Base-by-base conservation (phyloP, 2,888 invertebrate species). In the Eupithecia abbreviata region DNA sequence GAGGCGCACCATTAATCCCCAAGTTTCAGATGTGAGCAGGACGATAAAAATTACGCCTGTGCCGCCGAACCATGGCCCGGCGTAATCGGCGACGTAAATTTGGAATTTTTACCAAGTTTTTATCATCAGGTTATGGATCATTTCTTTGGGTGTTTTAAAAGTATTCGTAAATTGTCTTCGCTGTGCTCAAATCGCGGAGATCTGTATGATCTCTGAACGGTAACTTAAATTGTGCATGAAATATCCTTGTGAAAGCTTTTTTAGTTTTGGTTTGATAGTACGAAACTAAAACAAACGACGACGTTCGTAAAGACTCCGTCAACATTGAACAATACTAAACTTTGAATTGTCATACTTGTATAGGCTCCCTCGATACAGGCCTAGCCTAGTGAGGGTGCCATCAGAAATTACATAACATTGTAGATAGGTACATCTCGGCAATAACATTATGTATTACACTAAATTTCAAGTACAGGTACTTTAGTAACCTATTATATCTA, bases 1-100 rank as follows among this genome's bases (percentile, higher is more conserved):
- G 92, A 86, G 89, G 79, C 89, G 94, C 92, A 89, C 90, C 94
- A 95, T 95, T 95, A 95, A 94, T 93, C 91, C 90, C 84, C 88
- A 90, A 91, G 86, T 92, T 94, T 93, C 92, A 91, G 92, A 92
- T 92, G 92, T 90, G 92, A 88, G 90, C 85, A 84, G 83, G 85
- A 86, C 92, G 93, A 92, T 93, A 94, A 94, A 93, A 93, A 94
- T 93, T 91, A 93, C 90, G 87, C 86, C 83, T 87, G 85, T 84
- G 75, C 80, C 86, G 85, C 85, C 87, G 84, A 83, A 83, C 84
- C 88, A 86, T 85, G 82, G 81, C 80, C 67, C 47, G 51, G 71
- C 78, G 78, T 73, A 78, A 78, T 76, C 75, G 75, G 75, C 51
- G 71, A 62, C 78, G 78, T 75, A 78, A 78, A 75, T 78, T 78